Percentiles rank a stretch among this genome's conserved stretches.
Evolutionary conservation across 2,888 invertebrate genomes (phyloP).

Genomic region (Morinoia aosen): DNA sequence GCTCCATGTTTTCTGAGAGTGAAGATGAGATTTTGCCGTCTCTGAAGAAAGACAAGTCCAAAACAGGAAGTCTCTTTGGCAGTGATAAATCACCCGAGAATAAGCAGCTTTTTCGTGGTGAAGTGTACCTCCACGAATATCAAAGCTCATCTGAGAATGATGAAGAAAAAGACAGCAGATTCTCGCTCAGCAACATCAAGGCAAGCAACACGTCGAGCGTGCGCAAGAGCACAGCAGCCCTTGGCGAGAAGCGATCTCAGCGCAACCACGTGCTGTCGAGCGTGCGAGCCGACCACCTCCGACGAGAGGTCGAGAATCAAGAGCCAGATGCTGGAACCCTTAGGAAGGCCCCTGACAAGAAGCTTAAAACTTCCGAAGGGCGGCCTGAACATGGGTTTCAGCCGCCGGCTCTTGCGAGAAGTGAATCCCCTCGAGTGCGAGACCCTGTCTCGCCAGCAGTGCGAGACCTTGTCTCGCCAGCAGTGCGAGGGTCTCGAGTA

Average conservation of each 20-base stretch:
- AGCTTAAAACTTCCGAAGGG: constrained; percentile 88
- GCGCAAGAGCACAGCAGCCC: constrained; percentile 46
- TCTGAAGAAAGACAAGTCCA: constrained; percentile 54
- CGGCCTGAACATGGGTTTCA: constrained; percentile 79
- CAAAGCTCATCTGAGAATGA: constrained; percentile 67
- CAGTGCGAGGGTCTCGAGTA: constrained; percentile 61
- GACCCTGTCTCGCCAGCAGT: constrained; percentile 53
- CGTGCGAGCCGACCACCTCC: constrained; percentile 18
- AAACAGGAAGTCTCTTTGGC: constrained; percentile 32
- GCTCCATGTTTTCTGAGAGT: constrained; percentile 67
- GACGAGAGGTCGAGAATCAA: constrained; percentile 64
- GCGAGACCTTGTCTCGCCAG: background rate
- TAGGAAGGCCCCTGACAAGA: constrained; percentile 83
- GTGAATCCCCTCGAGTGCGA: constrained; percentile 63
- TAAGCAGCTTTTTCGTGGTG: constrained; percentile 68
- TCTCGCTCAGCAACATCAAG: constrained; percentile 55
- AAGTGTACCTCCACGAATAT: constrained; percentile 63
- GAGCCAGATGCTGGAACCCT: constrained; percentile 68
- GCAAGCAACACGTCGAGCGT: constrained; percentile 54
- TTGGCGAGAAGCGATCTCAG: constrained; percentile 4
- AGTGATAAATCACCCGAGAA: constrained; percentile 57
- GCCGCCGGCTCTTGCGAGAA: constrained; percentile 79
- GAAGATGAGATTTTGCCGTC: constrained; percentile 60
- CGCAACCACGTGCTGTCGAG: constrained; percentile 23
- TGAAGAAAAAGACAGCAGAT: constrained; percentile 56